A percentile compares a stretch with the other conserved stretches of the same genome.
Conservation (phyloP, 2,113 vertebrate species). For the Manacus vitellinus region DNA sequence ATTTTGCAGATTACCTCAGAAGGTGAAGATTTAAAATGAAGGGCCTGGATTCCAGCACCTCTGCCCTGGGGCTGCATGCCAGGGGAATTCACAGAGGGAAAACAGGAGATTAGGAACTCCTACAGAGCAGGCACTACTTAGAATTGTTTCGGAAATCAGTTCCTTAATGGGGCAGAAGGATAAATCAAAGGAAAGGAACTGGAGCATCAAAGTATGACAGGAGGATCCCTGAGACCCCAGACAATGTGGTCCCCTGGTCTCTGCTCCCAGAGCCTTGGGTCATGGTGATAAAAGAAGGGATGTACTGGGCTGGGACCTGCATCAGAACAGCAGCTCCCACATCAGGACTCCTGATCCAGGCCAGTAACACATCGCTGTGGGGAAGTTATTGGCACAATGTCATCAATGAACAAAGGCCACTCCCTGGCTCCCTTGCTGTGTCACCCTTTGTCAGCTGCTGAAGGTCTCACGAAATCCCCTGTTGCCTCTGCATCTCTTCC, state of each 20-base stretch:
- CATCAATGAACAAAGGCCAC: not conserved
- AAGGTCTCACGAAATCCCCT: rapidly evolving
- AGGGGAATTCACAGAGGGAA: not conserved
- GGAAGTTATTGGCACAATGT: not conserved
- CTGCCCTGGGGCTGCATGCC: not conserved
- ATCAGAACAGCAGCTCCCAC: not conserved
- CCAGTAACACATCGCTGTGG: not conserved
- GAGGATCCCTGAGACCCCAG: not conserved
- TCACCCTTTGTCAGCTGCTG: rapidly evolving
- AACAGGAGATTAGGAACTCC: not conserved
- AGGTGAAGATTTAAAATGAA: not conserved
- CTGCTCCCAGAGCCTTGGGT: not conserved
- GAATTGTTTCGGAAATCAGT: not conserved
- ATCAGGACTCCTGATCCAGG: not conserved
- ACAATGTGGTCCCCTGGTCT: not conserved
- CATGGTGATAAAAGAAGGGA: not conserved
- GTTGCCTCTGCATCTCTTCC: not conserved
- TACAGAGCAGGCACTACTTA: not conserved
- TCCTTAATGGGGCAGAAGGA: not conserved
- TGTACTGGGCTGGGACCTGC: not conserved
- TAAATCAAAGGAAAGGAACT: not conserved
- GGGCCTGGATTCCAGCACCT: not conserved
- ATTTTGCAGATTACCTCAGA: not conserved
- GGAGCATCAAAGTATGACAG: not conserved
- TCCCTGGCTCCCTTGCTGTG: not conserved